Evolutionary conservation across 2,888 invertebrate species (phyloP), one percentile per base, ranked within the genome.

Genomic region (Drosophila robusta): DNA sequence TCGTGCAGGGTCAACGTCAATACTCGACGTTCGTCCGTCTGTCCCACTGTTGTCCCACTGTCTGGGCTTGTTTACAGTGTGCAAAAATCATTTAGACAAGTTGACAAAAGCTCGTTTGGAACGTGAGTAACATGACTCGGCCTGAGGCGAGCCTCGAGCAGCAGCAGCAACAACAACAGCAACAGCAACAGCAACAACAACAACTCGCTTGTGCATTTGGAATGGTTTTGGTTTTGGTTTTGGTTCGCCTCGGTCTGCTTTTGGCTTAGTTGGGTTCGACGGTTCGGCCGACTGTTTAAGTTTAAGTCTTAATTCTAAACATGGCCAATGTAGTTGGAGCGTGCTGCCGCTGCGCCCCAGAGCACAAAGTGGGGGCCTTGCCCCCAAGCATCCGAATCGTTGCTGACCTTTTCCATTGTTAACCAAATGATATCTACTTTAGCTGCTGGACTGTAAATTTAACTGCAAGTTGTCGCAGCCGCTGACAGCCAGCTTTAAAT

Each of bases 31-130:
- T 57, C 39, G 56, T 60, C 51, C 6, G 49, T 38, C 65, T 6
- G 74, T 65, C 55, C 26, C 55, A 26, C 66, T 24, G 49, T 41
- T 38, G 58, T 64, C 62, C 84, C 82, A 71, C 70, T 65, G 79
- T 78, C 75, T 58, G 61, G 76, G 83, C 75, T 89, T 85, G 90
- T 91, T 90, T 91, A 90, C 87, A 86, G 89, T 90, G 90, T 91
- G 90, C 89, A 89, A 90, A 90, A 90, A 90, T 91, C 88, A 90
- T 90, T 90, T 90, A 76, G 80, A 80, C 80, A 89, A 89, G 88
- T 90, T 91, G 91, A 91, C 91, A 91, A 90, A 91, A 90, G 91
- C 90, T 91, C 91, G 85, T 82, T 80, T 88, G 83, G 90, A 88
- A 90, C 90, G 90, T 90, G 90, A 87, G 87, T 91, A 90, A 91